Conservation (phyloP, 2,888 invertebrate genomes). For the Drosophila paranaensis region DNA sequence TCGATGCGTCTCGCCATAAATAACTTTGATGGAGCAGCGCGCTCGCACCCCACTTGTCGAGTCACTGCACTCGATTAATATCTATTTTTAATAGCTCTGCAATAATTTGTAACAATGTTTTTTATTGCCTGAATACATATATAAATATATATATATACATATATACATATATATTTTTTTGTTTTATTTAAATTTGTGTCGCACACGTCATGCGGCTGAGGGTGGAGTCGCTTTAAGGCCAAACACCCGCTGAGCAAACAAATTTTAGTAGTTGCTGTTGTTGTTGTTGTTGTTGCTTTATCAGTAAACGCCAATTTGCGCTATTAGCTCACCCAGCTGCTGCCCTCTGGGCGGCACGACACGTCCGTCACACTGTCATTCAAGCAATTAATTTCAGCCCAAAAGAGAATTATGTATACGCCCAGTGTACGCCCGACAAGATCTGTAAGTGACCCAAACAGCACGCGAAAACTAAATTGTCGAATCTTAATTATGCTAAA, state of each 20-base stretch:
- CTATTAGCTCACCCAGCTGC: slow-evolving; percentile 67
- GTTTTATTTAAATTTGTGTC: slow-evolving; percentile 26
- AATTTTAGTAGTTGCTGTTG: not conserved
- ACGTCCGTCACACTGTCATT: slow-evolving; percentile 9
- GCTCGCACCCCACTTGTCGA: slow-evolving; percentile 26
- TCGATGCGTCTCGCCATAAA: slow-evolving; percentile 30
- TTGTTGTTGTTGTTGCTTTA: slow-evolving; percentile 1
- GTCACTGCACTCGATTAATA: slow-evolving; percentile 60
- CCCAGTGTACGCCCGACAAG: slow-evolving; percentile 47
- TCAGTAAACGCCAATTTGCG: slow-evolving; percentile 63
- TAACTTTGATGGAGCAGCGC: slow-evolving; percentile 30
- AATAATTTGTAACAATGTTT: slow-evolving; percentile 21
- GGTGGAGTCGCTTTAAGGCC: slow-evolving; percentile 46
- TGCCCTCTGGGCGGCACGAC: slow-evolving; percentile 46
- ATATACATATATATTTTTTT: not conserved
- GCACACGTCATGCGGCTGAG: slow-evolving; percentile 61
- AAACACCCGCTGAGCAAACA: slow-evolving; percentile 42
- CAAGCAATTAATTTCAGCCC: slow-evolving; percentile 60
- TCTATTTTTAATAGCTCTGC: slow-evolving; percentile 47
- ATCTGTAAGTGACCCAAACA: not conserved
- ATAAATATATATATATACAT: not conserved
- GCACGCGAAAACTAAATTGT: slow-evolving; percentile 48
- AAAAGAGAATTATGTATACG: slow-evolving; percentile 63
- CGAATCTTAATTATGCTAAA: slow-evolving; percentile 47
- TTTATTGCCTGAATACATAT: not conserved